Evolutionary conservation across 2,113 vertebrate genomes (phyloP).

Genomic region (Pseudorectes ferrugineus): DNA sequence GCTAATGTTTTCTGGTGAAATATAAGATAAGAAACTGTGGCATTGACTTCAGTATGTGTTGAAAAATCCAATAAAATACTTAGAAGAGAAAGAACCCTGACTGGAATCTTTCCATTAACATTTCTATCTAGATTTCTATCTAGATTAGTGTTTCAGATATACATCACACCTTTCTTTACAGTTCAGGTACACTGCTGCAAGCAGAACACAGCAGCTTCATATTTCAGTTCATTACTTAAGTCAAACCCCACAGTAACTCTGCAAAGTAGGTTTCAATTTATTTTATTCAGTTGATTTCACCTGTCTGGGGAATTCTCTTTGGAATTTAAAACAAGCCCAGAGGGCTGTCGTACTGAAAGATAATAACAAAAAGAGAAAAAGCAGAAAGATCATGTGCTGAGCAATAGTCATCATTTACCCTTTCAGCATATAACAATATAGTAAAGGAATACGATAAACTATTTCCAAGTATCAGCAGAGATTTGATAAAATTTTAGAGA

Average conservation of each 20-base stretch:
- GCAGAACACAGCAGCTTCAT: not conserved
- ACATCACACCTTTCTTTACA: not conserved
- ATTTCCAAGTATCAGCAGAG: not conserved
- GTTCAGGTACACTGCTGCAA: not conserved
- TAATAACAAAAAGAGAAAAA: not conserved
- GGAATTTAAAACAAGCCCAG: conserved; percentile 10
- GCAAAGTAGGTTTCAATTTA: conserved; percentile 32
- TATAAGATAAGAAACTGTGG: not conserved
- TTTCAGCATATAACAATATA: not conserved
- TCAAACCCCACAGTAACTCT: not conserved
- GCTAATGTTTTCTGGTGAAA: not conserved
- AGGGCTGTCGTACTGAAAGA: not conserved
- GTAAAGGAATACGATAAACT: not conserved
- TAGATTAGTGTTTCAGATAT: not conserved
- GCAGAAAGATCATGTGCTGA: not conserved
- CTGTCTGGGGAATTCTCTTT: conserved; percentile 7
- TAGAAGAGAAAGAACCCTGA: not conserved
- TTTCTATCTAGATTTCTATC: not conserved
- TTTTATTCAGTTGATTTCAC: conserved; percentile 46
- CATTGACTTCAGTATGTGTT: not conserved
- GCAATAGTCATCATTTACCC: not conserved
- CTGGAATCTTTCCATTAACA: not conserved
- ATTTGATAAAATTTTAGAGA: not conserved
- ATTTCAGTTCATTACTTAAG: conserved; percentile 37
- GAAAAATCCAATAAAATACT: not conserved